Evolutionary conservation across 2,888 invertebrate genomes (phyloP).

Genomic region (Drosophila merina): DNA sequence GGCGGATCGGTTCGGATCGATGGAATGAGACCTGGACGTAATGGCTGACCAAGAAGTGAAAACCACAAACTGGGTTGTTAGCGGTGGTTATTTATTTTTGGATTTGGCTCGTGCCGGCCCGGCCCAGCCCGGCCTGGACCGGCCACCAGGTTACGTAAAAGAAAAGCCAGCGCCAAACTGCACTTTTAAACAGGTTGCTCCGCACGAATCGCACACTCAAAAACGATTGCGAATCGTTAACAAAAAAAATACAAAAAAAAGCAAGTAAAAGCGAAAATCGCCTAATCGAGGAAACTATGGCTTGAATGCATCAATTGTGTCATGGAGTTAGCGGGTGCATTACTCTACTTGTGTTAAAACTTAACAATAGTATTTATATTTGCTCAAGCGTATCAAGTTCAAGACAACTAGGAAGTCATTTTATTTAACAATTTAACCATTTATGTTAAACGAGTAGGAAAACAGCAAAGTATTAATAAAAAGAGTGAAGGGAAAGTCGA

Average conservation of each 20-base stretch:
- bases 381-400: slow-evolving; percentile 58
- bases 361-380: neutral
- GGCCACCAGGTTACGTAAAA: slow-evolving; percentile 60
- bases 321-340: slow-evolving; percentile 39
- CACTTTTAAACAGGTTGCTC: slow-evolving; percentile 53
- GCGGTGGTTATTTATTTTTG: slow-evolving; percentile 56
- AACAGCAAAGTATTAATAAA: slow-evolving; percentile 19
- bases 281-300: slow-evolving; percentile 61
- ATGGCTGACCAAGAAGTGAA: slow-evolving; percentile 31
- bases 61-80: slow-evolving; percentile 34
- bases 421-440: slow-evolving; percentile 6
- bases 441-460: slow-evolving; percentile 14
- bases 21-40: slow-evolving; percentile 9
- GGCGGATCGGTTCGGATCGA: neutral
- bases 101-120: slow-evolving; percentile 49
- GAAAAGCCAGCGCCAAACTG: slow-evolving; percentile 60
- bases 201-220: slow-evolving; percentile 21
- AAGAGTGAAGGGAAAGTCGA: slow-evolving; percentile 30
- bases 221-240: slow-evolving; percentile 67
- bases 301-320: slow-evolving; percentile 43
- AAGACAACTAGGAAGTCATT: slow-evolving; percentile 46
- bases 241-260: slow-evolving; percentile 44
- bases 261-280: slow-evolving; percentile 29
- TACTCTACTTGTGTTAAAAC: slow-evolving; percentile 28
- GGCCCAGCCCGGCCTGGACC: slow-evolving; percentile 11